phyloP scores from a whole-genome alignment of 2,113 vertebrate species.

The Salvelinus namaycush region DNA sequence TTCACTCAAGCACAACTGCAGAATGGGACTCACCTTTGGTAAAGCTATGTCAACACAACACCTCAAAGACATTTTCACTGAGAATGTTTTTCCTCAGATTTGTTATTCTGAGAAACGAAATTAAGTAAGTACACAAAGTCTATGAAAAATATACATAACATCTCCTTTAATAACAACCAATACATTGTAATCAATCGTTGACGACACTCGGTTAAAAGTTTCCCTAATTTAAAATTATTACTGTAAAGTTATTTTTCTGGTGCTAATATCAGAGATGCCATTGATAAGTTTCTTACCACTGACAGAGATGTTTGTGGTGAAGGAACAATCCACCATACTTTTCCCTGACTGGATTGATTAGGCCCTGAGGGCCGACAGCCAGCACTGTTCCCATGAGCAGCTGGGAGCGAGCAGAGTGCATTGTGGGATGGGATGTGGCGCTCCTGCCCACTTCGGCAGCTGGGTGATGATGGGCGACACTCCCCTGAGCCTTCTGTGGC shows the following conservation, averaged over 20 bases:
- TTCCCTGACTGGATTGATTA: neutral
- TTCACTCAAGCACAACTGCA: neutral
- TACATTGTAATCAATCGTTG: neutral
- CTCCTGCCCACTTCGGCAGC: neutral
- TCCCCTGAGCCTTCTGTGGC: neutral
- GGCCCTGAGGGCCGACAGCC: neutral
- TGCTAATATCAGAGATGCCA: neutral
- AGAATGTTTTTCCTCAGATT: neutral
- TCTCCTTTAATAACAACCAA: neutral
- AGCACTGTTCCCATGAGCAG: neutral
- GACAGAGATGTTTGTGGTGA: neutral
- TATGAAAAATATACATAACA: slow-evolving; percentile 27
- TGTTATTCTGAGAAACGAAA: neutral
- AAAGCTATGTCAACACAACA: neutral
- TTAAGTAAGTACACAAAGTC: neutral
- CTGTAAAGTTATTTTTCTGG: neutral
- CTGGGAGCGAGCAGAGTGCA: neutral
- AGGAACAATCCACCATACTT: neutral
- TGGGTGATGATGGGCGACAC: neutral
- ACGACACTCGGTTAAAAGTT: neutral
- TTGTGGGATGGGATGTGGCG: neutral
- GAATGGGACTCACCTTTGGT: neutral
- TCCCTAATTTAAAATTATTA: neutral
- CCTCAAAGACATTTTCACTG: neutral
- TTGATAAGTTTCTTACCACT: neutral